These are phyloP conservation scores for Drosophila santomea DNA, from an alignment of 1,140 invertebrate genomes.

Conservation along the genomic window DNA sequence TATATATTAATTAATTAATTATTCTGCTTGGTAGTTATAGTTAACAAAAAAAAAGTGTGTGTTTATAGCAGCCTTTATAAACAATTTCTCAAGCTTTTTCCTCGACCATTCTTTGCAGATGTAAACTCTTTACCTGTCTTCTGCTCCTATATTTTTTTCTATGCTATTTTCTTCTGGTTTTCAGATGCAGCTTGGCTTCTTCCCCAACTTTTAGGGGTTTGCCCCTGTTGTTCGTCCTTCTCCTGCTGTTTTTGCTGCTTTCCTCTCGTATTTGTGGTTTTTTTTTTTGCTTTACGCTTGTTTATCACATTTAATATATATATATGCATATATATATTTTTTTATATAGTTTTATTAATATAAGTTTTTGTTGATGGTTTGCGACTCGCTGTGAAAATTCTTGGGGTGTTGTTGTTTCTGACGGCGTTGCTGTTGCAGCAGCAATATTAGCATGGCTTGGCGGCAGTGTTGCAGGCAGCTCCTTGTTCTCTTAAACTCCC, in stretches of 20 bases:
- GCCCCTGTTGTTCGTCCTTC: constrained; percentile 6
- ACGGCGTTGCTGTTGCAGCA: constrained; percentile 18
- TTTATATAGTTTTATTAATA: constrained; percentile 60
- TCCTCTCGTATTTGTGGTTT: constrained; percentile 28
- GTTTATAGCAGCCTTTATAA: constrained; percentile 76
- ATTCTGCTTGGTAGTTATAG: constrained; percentile 62
- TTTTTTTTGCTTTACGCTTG: constrained; percentile 73
- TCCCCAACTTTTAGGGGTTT: neutral
- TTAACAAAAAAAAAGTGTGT: constrained; percentile 72
- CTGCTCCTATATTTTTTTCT: neutral
- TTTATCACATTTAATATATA: constrained; percentile 80
- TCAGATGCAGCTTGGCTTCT: constrained; percentile 24
- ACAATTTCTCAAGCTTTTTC: constrained; percentile 48
- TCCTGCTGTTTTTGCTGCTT: constrained; percentile 15
- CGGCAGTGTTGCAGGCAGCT: constrained; percentile 40
- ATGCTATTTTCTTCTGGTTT: constrained; percentile 7
- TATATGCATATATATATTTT: constrained; percentile 31
- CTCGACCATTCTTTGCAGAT: neutral
- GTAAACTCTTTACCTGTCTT: neutral
- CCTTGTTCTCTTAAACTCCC: constrained; percentile 30
- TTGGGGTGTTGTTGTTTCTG: constrained; percentile 31
- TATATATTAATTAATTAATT: constrained; percentile 58
- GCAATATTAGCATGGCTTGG: constrained; percentile 34
- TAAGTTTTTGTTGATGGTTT: constrained; percentile 54
- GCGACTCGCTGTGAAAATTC: constrained; percentile 65